Percentiles rank a stretch among this genome's conserved stretches.
phyloP scores from a whole-genome alignment of 1,140 invertebrate genomes.

The Drosophila ironensis region DNA sequence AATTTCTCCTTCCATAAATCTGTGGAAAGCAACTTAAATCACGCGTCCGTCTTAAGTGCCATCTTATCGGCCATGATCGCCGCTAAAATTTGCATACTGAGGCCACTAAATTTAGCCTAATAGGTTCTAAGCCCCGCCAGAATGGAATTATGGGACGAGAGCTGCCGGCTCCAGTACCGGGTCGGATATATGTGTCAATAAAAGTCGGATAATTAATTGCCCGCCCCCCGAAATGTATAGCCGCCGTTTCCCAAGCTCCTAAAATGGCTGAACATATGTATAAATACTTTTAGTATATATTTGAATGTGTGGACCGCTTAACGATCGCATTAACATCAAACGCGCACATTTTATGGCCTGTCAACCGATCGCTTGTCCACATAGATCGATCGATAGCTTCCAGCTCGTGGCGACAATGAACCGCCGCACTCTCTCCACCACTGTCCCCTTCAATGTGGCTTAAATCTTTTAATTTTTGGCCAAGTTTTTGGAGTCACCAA shows the following conservation, averaged over 20 bases:
- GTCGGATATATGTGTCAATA: conserved; percentile 38
- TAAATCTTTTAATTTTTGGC: conserved; percentile 2
- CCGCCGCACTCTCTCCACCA: conserved; percentile 12
- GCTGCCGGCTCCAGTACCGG: too few relatives aligned
- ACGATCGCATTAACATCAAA: conserved; percentile 64
- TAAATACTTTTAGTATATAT: background rate
- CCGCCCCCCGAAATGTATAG: conserved; percentile 28
- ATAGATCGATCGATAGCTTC: conserved; percentile 29
- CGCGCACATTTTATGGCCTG: conserved; percentile 63
- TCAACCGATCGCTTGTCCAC: conserved; percentile 31
- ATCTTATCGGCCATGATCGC: conserved; percentile 41
- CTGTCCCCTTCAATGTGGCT: background rate
- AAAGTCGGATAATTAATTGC: conserved; percentile 35
- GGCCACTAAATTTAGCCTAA: conserved; percentile 61
- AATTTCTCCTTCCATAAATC: conserved; percentile 34
- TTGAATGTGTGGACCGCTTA: conserved; percentile 31
- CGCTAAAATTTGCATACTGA: conserved; percentile 60
- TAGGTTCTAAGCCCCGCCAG: conserved; percentile 38
- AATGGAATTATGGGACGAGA: conserved; percentile 9
- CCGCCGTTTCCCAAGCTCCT: conserved; percentile 25
- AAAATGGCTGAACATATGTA: background rate
- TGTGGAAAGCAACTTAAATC: conserved; percentile 22
- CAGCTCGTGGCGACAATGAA: conserved; percentile 22
- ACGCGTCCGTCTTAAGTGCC: conserved; percentile 43
- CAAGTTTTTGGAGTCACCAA: conserved; percentile 15